Conservation (phyloP, 1,140 invertebrate genomes). For the Phthorimaea operculella region DNA sequence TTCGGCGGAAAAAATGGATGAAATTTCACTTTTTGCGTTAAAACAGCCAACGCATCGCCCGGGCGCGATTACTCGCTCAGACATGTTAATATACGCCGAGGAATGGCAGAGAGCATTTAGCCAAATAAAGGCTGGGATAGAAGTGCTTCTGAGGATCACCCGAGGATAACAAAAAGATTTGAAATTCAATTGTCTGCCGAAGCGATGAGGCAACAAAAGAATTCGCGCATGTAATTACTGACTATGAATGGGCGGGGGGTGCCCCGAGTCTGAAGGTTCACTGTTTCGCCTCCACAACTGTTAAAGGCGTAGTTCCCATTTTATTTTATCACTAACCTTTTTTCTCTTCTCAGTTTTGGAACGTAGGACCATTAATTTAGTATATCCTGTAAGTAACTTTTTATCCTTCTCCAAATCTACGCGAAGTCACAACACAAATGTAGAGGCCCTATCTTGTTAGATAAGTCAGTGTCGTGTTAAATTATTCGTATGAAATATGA, state of each 20-base stretch:
- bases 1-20: conserved; percentile 1
- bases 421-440: too few relatives aligned
- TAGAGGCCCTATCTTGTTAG: too few relatives aligned
- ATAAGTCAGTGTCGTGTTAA: too few relatives aligned
- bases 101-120: conserved; percentile 4
- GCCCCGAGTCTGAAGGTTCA: conserved; percentile 32
- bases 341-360: background rate
- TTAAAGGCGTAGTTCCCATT: conserved; percentile 9
- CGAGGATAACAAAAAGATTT: conserved; percentile 31
- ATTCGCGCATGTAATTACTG: conserved; percentile 45
- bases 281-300: conserved; percentile 10
- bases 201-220: conserved; percentile 38
- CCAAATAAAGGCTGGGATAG: background rate
- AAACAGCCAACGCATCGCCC: conserved; percentile 1
- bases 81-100: conserved; percentile 4
- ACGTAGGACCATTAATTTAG: background rate
- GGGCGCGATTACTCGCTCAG: background rate
- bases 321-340: background rate
- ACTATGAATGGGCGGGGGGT: conserved; percentile 36
- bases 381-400: background rate
- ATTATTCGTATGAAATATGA: too few relatives aligned
- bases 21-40: conserved; percentile 2
- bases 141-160: conserved; percentile 21
- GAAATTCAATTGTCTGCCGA: conserved; percentile 47
- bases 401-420: background rate